These are phyloP conservation scores for Helicoverpa assulta DNA, from an alignment of 2,888 invertebrate genomes.

Conservation along the genomic window DNA sequence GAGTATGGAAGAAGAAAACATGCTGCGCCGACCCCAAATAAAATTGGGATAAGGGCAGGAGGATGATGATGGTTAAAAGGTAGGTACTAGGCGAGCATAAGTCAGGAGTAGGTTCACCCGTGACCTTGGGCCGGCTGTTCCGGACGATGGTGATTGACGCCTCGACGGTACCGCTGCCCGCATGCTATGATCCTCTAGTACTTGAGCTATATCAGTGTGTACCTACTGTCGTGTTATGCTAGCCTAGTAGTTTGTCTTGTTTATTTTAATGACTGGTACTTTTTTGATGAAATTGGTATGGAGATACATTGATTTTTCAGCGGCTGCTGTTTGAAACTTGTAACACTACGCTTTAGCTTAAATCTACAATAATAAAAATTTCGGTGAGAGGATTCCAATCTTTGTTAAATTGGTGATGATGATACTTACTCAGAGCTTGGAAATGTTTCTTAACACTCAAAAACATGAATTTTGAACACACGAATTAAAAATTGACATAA, in stretches of 20 bases:
- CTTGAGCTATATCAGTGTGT: conserved; percentile 34
- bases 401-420: conserved; percentile 5
- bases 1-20: too few relatives aligned
- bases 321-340: neutral
- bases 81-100: conserved; percentile 47
- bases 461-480: too few relatives aligned
- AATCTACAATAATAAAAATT: conserved; percentile 42
- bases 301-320: neutral
- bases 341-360: neutral
- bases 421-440: neutral
- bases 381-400: conserved; percentile 33
- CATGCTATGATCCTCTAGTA: conserved; percentile 52
- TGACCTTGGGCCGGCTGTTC: conserved; percentile 55
- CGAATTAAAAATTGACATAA: too few relatives aligned
- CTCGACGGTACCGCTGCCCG: conserved; percentile 51
- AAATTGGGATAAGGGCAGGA: too few relatives aligned
- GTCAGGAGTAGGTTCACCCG: conserved; percentile 56
- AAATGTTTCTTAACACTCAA: too few relatives aligned
- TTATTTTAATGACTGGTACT: conserved; percentile 13
- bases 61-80: too few relatives aligned
- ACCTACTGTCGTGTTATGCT: conserved; percentile 16
- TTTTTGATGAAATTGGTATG: conserved; percentile 1
- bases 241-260: conserved; percentile 29
- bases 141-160: conserved; percentile 53
- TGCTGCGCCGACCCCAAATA: too few relatives aligned